phyloP scores from a whole-genome alignment of 2,888 invertebrate species.

The Andrena haemorrhoa region DNA sequence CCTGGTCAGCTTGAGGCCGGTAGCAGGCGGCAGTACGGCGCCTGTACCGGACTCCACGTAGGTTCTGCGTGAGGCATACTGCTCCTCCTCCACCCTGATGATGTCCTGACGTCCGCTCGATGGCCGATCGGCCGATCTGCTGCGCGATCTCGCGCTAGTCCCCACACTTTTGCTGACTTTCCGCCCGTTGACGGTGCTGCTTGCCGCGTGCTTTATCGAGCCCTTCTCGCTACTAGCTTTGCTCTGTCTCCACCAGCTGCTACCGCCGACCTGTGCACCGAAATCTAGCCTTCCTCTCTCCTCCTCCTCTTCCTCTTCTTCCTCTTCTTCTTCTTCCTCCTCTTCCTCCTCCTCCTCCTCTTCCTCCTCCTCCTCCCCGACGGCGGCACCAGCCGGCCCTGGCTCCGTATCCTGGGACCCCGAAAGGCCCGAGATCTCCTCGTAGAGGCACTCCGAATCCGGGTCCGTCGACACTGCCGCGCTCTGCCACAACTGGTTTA shows the following conservation, averaged over 20 bases:
- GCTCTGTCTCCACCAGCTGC: constrained; percentile 65
- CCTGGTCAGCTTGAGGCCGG: constrained; percentile 85
- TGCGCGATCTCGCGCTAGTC: constrained; percentile 66
- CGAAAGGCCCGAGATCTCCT: constrained; percentile 82
- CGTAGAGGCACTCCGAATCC: constrained; percentile 84
- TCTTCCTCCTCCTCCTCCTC: constrained; percentile 72
- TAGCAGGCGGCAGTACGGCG: constrained; percentile 83
- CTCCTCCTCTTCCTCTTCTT: constrained; percentile 77
- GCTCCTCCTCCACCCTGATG: constrained; percentile 81
- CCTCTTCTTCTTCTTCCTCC: constrained; percentile 81
- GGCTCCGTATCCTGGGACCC: constrained; percentile 77
- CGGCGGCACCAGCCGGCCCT: constrained; percentile 69
- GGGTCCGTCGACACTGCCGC: constrained; percentile 81
- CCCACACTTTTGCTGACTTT: constrained; percentile 48
- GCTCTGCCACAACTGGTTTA: constrained; percentile 84
- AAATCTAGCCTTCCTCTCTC: constrained; percentile 72
- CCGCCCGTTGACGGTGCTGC: constrained; percentile 51
- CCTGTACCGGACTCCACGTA: constrained; percentile 80
- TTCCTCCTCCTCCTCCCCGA: constrained; percentile 74
- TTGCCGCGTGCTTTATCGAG: constrained; percentile 1
- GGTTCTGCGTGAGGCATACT: constrained; percentile 81
- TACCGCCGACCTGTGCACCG: constrained; percentile 69
- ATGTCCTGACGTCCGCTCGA: constrained; percentile 63
- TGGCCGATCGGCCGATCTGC: constrained; percentile 69
- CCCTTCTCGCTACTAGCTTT: constrained; percentile 39